phyloP scores from a whole-genome alignment of 2,888 invertebrate species.

The Fragum whitleyi region DNA sequence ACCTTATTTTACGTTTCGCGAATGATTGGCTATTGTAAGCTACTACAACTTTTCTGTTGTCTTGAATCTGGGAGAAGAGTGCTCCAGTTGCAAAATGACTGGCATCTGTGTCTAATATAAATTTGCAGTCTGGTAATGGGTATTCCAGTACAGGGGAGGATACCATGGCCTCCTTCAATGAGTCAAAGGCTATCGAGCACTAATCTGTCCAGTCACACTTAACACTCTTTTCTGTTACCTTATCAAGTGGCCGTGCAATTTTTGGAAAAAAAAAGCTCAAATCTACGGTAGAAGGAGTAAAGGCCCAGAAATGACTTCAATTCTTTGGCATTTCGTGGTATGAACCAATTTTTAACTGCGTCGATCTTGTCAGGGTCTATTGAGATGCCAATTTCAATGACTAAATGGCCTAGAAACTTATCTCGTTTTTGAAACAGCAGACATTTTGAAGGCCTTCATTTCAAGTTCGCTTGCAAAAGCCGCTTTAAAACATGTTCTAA shows the following conservation, averaged over 20 bases:
- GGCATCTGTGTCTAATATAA: slow-evolving; percentile 45
- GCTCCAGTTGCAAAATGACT: slow-evolving; percentile 27
- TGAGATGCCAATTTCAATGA: slow-evolving; percentile 24
- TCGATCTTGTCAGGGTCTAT: slow-evolving; percentile 26
- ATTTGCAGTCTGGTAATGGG: too few relatives aligned
- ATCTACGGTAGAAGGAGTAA: too few relatives aligned
- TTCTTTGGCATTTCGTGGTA: slow-evolving; percentile 24
- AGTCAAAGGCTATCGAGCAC: slow-evolving; percentile 23
- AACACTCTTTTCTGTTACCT: slow-evolving; percentile 16
- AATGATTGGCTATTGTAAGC: slow-evolving; percentile 38
- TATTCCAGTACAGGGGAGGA: slow-evolving; percentile 36
- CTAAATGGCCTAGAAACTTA: slow-evolving; percentile 34
- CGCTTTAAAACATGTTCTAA: slow-evolving; percentile 13
- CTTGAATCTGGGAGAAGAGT: slow-evolving; percentile 30
- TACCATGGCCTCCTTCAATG: slow-evolving; percentile 26
- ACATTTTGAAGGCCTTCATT: slow-evolving; percentile 40
- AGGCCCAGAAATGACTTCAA: too few relatives aligned
- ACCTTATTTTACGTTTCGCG: slow-evolving; percentile 14
- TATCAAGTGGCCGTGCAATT: slow-evolving; percentile 35
- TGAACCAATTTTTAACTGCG: slow-evolving; percentile 25
- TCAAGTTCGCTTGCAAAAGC: neutral
- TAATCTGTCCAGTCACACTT: slow-evolving; percentile 32
- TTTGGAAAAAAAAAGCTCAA: slow-evolving; percentile 26
- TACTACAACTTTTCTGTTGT: slow-evolving; percentile 29
- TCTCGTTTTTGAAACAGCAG: slow-evolving; percentile 29